phyloP scores from a whole-genome alignment of 2,797 vertebrate genomes.

The Capromys pilorides region DNA sequence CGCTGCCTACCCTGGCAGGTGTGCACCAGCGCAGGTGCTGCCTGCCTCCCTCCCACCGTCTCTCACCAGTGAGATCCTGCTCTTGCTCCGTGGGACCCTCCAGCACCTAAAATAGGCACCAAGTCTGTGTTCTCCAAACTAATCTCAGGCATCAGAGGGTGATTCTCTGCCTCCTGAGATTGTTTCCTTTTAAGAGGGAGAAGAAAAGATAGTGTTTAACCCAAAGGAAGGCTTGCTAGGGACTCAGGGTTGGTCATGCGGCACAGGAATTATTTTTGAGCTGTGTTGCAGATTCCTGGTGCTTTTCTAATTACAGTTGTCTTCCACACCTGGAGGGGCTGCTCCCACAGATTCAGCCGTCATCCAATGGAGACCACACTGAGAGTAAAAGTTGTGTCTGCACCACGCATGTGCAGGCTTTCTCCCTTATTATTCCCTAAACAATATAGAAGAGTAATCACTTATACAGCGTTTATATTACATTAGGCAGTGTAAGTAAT shows the following conservation, averaged over 20 bases:
- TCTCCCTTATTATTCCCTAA: background rate
- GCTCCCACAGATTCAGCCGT: background rate
- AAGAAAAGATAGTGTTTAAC: background rate
- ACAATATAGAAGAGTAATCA: background rate
- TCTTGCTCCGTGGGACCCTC: background rate
- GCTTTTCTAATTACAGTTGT: background rate
- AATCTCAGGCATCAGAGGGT: background rate
- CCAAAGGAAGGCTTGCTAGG: background rate
- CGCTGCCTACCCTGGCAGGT: fast-evolving
- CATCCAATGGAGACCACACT: background rate
- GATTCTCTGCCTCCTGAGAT: background rate
- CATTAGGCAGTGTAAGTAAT: background rate
- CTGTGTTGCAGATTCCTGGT: background rate
- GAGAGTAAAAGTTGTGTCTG: background rate
- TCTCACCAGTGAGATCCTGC: background rate
- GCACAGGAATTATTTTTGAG: background rate
- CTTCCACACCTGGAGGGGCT: background rate
- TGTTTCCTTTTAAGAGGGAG: background rate
- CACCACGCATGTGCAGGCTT: background rate
- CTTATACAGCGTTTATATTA: background rate
- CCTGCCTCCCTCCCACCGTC: background rate
- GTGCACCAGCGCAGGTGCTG: too few species aligned
- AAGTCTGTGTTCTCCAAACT: background rate
- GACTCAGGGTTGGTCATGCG: background rate
- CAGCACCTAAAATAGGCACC: too few species aligned